phyloP scores from a whole-genome alignment of 1,140 invertebrate species.

The Papilio machaon region DNA sequence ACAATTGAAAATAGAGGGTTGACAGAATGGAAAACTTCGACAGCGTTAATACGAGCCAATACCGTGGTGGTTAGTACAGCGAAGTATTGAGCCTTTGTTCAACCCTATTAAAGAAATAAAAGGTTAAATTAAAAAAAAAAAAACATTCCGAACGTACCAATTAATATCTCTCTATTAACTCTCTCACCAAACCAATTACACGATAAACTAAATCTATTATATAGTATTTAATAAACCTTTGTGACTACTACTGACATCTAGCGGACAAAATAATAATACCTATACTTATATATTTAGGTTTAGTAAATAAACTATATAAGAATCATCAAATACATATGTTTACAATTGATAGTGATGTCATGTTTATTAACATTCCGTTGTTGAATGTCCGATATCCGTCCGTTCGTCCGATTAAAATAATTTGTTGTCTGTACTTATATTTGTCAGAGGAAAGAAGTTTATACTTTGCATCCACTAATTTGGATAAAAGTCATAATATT shows the following conservation, averaged over 20 bases:
- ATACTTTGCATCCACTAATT: too few species aligned
- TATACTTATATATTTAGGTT: background rate
- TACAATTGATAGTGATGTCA: background rate
- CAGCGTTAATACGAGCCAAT: conserved; percentile 7
- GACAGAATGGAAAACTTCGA: conserved; percentile 43
- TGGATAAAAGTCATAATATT: too few species aligned
- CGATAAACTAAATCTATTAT: too few species aligned
- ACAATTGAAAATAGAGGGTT: conserved; percentile 46
- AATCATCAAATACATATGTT: background rate
- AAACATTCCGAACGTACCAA: background rate
- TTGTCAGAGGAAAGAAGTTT: too few species aligned
- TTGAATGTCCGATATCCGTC: background rate
- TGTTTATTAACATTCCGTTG: background rate
- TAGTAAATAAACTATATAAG: background rate
- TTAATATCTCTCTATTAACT: background rate
- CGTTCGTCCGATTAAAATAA: too few species aligned
- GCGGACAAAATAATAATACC: background rate
- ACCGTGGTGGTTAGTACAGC: background rate
- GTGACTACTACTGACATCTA: background rate
- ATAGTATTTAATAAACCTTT: too few species aligned
- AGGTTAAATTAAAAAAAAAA: background rate
- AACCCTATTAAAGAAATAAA: background rate
- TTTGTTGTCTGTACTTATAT: too few species aligned
- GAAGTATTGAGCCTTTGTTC: background rate
- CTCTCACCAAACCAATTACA: too few species aligned